Conservation (phyloP, 1,140 invertebrate genomes). For the Rhopalosiphum maidis region DNA sequence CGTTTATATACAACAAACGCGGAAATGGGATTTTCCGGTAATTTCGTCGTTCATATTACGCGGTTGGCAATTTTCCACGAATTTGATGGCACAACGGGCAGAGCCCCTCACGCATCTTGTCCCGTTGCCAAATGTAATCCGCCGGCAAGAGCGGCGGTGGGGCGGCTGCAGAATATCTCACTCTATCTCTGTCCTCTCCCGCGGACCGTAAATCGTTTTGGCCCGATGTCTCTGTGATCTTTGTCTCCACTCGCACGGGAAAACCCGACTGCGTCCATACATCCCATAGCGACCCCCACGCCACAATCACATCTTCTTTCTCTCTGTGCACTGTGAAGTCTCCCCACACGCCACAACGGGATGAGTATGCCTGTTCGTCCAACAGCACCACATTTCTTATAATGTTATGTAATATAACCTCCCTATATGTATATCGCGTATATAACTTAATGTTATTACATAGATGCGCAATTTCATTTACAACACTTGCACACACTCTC, state of each 20-base stretch:
- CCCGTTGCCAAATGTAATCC: constrained; percentile 55
- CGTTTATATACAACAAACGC: neutral
- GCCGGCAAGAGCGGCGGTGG: neutral
- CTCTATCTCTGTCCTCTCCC: neutral
- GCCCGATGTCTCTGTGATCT: constrained; percentile 56
- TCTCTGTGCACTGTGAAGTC: neutral
- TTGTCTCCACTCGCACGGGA: constrained; percentile 45
- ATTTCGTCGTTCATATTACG: constrained; percentile 53
- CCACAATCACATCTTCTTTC: neutral
- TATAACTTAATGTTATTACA: neutral
- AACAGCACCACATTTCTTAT: neutral
- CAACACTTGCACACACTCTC: neutral
- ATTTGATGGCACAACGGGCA: constrained; percentile 29
- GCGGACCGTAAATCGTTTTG: constrained; percentile 49
- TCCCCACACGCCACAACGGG: neutral
- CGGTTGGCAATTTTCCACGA: constrained; percentile 52
- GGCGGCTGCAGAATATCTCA: neutral
- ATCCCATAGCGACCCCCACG: neutral
- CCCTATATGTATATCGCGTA: neutral
- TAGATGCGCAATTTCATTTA: neutral
- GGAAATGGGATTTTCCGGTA: constrained; percentile 55
- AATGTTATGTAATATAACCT: neutral
- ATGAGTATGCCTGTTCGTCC: neutral
- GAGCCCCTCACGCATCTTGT: constrained; percentile 46
- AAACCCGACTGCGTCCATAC: neutral